Evolutionary conservation across 2,888 invertebrate species (phyloP).

Genomic region (Zaprionus lineosus): DNA sequence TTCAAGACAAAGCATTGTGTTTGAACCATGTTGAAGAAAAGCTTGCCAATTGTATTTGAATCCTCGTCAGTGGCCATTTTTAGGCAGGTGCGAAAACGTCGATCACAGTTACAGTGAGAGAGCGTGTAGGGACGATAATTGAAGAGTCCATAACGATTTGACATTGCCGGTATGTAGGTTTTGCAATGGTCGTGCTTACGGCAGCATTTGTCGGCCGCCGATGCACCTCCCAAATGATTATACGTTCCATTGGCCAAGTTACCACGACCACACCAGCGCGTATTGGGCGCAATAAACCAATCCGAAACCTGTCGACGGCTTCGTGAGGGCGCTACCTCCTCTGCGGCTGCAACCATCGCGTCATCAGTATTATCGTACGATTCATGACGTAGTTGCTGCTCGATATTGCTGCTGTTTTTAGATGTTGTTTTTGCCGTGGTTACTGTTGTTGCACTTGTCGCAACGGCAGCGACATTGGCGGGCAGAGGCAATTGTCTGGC

Average conservation of each 20-base stretch:
- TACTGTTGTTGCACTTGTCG: slow-evolving; percentile 36
- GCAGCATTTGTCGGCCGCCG: slow-evolving; percentile 93
- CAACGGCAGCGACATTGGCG: slow-evolving; percentile 49
- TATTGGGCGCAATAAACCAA: slow-evolving; percentile 92
- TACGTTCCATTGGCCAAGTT: slow-evolving; percentile 89
- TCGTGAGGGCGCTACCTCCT: slow-evolving; percentile 19
- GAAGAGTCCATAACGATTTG: slow-evolving; percentile 92
- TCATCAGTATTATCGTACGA: slow-evolving; percentile 67
- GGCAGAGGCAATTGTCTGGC: slow-evolving; percentile 50
- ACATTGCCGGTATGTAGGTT: slow-evolving; percentile 91
- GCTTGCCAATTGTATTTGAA: slow-evolving; percentile 94
- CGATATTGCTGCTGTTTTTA: slow-evolving; percentile 21
- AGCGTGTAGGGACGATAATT: slow-evolving; percentile 95
- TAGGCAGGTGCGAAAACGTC: slow-evolving; percentile 95
- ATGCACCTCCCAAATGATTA: slow-evolving; percentile 92
- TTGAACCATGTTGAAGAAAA: slow-evolving; percentile 98
- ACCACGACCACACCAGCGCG: slow-evolving; percentile 97
- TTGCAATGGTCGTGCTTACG: slow-evolving; percentile 94
- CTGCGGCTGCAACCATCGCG: slow-evolving; percentile 31
- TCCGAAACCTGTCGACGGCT: slow-evolving; percentile 83
- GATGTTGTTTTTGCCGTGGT: slow-evolving; percentile 25
- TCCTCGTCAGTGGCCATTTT: slow-evolving; percentile 93
- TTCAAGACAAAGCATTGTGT: slow-evolving; percentile 95
- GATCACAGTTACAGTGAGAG: slow-evolving; percentile 95
- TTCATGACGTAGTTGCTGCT: slow-evolving; percentile 56